These are phyloP conservation scores for Pseudoips prasinana DNA, from an alignment of 2,888 invertebrate genomes.

Conservation along the genomic window DNA sequence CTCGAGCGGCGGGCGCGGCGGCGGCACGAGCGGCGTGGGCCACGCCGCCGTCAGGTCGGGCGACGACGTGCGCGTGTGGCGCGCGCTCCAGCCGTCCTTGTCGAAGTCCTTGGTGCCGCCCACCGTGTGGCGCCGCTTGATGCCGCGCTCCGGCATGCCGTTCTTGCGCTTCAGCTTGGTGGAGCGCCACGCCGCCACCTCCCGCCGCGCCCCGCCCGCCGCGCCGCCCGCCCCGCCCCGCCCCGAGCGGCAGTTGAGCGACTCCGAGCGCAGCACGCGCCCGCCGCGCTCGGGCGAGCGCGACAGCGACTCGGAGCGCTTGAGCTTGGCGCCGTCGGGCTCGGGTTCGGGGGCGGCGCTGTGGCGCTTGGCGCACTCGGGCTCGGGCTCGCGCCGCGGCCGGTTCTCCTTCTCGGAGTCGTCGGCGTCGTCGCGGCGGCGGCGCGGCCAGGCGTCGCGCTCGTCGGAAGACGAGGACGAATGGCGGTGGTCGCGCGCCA, in stretches of 20 bases:
- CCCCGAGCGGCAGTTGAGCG: conserved; percentile 22
- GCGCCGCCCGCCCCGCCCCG: conserved; percentile 15
- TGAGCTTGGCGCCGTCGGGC: conserved; percentile 52
- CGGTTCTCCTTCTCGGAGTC: conserved; percentile 70
- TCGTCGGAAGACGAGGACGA: conserved; percentile 62
- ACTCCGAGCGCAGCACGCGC: conserved; percentile 20
- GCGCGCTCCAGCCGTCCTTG: conserved; percentile 83
- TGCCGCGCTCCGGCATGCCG: conserved; percentile 90
- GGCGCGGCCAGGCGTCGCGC: conserved; percentile 40
- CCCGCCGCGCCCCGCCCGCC: conserved; percentile 80
- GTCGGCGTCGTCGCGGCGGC: conserved; percentile 47
- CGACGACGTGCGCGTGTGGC: conserved; percentile 82
- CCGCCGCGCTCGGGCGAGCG: conserved; percentile 1
- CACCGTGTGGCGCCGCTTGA: conserved; percentile 95
- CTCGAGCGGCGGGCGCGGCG: conserved; percentile 44
- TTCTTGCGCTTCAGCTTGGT: conserved; percentile 88
- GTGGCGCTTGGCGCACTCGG: conserved; percentile 42
- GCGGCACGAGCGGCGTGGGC: conserved; percentile 58
- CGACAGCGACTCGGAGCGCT: conserved; percentile 81
- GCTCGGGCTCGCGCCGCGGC: conserved; percentile 22
- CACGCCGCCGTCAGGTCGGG: conserved; percentile 77
- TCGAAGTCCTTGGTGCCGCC: conserved; percentile 94
- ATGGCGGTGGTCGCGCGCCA: conserved; percentile 65
- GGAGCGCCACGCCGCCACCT: conserved; percentile 82
- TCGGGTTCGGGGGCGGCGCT: conserved; percentile 44